A percentile compares a stretch with the other conserved stretches of the same genome.
phyloP scores from a whole-genome alignment of 2,797 vertebrate genomes.

The Lacerta bilineata region DNA sequence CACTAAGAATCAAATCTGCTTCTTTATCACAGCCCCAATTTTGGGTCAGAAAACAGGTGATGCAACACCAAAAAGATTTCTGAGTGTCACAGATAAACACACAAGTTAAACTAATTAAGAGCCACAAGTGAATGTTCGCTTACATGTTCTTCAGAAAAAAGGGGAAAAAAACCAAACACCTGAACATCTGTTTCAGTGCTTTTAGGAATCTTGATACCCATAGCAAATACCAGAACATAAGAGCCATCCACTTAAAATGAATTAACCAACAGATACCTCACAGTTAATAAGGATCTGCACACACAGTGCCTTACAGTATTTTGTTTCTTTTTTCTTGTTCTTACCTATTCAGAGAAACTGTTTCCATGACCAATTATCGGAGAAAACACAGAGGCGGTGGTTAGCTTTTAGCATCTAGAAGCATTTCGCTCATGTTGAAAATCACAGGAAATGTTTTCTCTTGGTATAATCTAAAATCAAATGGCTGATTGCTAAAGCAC shows the following conservation, averaged over 20 bases:
- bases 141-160: background rate
- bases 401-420: background rate
- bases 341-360: background rate
- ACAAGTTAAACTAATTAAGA: background rate
- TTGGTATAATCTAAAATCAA: conserved; percentile 30
- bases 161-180: background rate
- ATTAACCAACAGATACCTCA: background rate
- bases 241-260: background rate
- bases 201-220: background rate
- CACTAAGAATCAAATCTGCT: background rate
- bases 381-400: conserved; percentile 9
- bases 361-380: background rate
- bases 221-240: background rate
- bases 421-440: background rate
- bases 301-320: background rate
- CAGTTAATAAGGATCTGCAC: background rate
- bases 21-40: background rate
- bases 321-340: background rate
- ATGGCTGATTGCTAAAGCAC: background rate
- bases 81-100: background rate
- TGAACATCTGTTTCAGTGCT: background rate
- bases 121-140: fast-evolving
- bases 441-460: conserved; percentile 16
- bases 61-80: background rate
- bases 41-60: background rate